Base-by-base conservation (phyloP, 2,113 vertebrate species). In the Cephalopterus ornatus region DNA sequence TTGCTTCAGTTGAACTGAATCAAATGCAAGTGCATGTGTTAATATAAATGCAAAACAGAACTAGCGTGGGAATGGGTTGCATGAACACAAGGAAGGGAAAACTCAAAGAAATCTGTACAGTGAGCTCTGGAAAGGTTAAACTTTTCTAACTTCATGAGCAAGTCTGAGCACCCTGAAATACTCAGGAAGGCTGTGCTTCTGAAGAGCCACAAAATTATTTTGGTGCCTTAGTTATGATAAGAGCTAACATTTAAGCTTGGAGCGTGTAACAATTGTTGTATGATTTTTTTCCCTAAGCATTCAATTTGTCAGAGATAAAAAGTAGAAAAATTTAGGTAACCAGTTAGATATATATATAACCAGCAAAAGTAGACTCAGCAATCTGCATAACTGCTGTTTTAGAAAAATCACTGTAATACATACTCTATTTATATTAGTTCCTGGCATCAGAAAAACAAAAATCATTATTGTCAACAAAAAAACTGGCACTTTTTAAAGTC, bases 31-130 rank as follows among this genome's bases (percentile, higher is more conserved):
- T 42, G 9, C 19, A 47, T n/a, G 58, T 44, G 44, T 79, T 83
- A 96, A 92, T 83, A 86, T 47, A 92, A 93, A 86, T 83, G 62
- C 71, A 86, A 88, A 96, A 50, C 3, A 73, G 75, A 77, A 63
- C 73, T 52, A 28, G 35, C 26, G 56, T 19, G 42, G 75, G 33
- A 79, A 79, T 16, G 2, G 4, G 13, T 5, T 35, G 47, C n/a
- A 61, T 9, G 35, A 65, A 79, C 14, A 63, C 9, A 80, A 44
- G 6, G 26, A 81, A 81, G 2, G 12, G 20, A 92, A 61, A 93
- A 67, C 8, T 58, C 74, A 58, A 53, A 87, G 41, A 27, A 81
- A 66, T 21, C 18, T 55, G 5, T 8, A 46, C 19, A 67, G 37
- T 32, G 22, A 84, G 32, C 7, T 14, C 35, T 78, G 58, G 23